phyloP scores from a whole-genome alignment of 2,797 vertebrate species.

The Cuniculus paca region DNA sequence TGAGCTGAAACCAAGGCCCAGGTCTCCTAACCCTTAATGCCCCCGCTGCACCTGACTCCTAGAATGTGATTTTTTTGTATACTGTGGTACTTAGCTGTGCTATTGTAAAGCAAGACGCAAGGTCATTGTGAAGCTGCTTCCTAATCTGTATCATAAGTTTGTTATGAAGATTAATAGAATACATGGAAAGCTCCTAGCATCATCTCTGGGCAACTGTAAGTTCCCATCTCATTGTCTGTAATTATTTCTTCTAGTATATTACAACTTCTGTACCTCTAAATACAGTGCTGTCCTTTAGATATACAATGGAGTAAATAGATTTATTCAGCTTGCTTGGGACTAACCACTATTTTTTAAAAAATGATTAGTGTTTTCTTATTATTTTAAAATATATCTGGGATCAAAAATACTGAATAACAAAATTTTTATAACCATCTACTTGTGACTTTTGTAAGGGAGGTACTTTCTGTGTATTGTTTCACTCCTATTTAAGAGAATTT shows the following conservation, averaged over 20 bases:
- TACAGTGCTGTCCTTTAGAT: background rate
- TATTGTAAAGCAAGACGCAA: background rate
- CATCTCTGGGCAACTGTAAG: background rate
- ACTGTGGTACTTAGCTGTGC: background rate
- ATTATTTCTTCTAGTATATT: background rate
- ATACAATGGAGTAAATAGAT: background rate
- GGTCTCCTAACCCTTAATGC: background rate
- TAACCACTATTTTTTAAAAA: slow-evolving; percentile 52
- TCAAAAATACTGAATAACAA: slow-evolving; percentile 55
- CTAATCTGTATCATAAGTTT: background rate
- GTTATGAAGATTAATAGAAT: background rate
- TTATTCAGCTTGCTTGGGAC: background rate
- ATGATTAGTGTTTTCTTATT: slow-evolving; percentile 16
- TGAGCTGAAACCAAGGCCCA: background rate
- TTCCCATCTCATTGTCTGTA: background rate
- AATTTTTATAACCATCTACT: slow-evolving; percentile 29
- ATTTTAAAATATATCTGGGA: slow-evolving; percentile 44
- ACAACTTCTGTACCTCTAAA: background rate
- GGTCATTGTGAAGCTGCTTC: background rate
- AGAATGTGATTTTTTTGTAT: background rate
- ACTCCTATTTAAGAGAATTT: slow-evolving; percentile 76
- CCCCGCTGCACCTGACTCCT: background rate
- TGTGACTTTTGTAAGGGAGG: background rate
- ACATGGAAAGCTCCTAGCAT: background rate
- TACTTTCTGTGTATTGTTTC: slow-evolving; percentile 71